Evolutionary conservation across 1,140 invertebrate genomes (phyloP).

Genomic region (Solenopsis invicta): DNA sequence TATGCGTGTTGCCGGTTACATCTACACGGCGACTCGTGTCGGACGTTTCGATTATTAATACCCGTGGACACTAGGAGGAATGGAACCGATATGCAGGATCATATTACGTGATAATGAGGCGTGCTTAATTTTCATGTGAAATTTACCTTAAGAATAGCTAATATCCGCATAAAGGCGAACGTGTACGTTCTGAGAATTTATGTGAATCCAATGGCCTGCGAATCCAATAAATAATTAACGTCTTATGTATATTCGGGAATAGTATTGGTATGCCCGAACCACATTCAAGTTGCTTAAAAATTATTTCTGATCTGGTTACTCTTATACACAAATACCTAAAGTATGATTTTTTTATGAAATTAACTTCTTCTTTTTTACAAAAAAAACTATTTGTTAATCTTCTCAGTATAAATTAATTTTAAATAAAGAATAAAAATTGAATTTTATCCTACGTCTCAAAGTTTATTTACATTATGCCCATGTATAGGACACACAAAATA

Average conservation of each 20-base stretch:
- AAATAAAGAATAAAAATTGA: no score
- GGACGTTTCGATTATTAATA: slow-evolving; percentile 74
- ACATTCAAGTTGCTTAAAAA: background rate
- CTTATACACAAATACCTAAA: background rate
- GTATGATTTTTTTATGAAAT: background rate
- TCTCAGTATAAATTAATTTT: no score
- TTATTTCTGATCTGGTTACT: background rate
- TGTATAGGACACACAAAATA: background rate
- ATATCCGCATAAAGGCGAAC: background rate
- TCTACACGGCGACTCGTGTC: slow-evolving; percentile 45
- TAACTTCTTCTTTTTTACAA: background rate
- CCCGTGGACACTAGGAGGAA: slow-evolving; percentile 49
- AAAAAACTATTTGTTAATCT: no score
- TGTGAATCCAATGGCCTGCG: background rate
- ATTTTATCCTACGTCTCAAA: background rate
- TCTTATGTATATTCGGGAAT: background rate
- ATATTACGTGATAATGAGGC: slow-evolving; percentile 74
- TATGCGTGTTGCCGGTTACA: slow-evolving; percentile 66
- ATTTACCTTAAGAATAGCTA: slow-evolving; percentile 47
- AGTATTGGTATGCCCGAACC: background rate
- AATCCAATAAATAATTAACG: background rate
- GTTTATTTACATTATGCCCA: background rate
- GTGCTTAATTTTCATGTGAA: slow-evolving; percentile 69
- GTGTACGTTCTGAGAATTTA: background rate
- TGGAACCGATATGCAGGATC: slow-evolving; percentile 24